Conservation (phyloP, 2,888 invertebrate species). For the Myopa testacea region DNA sequence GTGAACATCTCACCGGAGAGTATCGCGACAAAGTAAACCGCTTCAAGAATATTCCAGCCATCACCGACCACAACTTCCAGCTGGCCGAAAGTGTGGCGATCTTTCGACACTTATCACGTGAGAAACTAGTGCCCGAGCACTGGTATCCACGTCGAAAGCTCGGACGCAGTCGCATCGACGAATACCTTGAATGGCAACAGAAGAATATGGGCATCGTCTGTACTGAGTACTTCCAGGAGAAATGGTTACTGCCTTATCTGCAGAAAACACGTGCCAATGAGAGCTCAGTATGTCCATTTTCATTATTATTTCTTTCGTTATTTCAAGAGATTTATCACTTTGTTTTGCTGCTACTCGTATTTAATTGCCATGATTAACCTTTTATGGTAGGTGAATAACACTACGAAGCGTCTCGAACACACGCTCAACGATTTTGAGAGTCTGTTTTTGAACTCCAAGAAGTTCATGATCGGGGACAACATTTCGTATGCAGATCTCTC, state of each 20-base stretch:
- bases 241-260: slow-evolving; percentile 70
- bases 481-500: slow-evolving; percentile 80
- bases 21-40: slow-evolving; percentile 72
- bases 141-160: slow-evolving; percentile 77
- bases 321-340: neutral
- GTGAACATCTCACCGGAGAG: slow-evolving; percentile 74
- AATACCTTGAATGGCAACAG: slow-evolving; percentile 82
- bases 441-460: slow-evolving; percentile 67
- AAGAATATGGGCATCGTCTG: slow-evolving; percentile 73
- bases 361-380: neutral
- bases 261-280: slow-evolving; percentile 69
- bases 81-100: slow-evolving; percentile 79
- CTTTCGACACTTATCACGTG: slow-evolving; percentile 74
- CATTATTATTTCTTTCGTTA: neutral
- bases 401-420: slow-evolving; percentile 69
- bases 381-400: slow-evolving; percentile 54
- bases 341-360: neutral
- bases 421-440: slow-evolving; percentile 73
- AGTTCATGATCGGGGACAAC: slow-evolving; percentile 73
- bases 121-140: slow-evolving; percentile 71
- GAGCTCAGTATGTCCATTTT: slow-evolving; percentile 61
- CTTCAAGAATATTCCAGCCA: slow-evolving; percentile 75
- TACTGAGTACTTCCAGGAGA: slow-evolving; percentile 72
- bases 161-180: slow-evolving; percentile 75
- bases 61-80: slow-evolving; percentile 76